Base-by-base conservation (phyloP, 2,113 vertebrate species). In the Zapus hudsonius region DNA sequence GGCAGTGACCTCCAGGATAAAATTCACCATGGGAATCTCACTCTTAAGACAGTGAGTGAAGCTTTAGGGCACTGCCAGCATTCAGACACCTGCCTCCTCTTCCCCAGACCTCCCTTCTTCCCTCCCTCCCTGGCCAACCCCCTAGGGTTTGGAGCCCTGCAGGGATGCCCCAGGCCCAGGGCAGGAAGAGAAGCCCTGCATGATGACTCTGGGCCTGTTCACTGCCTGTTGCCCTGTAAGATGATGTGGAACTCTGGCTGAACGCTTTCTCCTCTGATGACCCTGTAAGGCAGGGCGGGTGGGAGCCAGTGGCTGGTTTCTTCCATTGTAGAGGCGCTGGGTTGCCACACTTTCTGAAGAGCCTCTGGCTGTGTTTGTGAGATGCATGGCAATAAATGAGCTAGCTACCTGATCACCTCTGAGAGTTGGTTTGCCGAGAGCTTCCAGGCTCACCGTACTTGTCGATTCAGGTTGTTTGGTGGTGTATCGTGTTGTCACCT, bases 1-100 rank as follows among this genome's bases (percentile, higher is more conserved):
- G 90, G 93, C 94, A 66, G 84, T 82, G 23, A 91, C 87, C 92
- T 87, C 92, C 89, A 90, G 86, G 86, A 93, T 87, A 61, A 40
- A 94, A 79, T 73, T 87, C 87, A 61, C 55, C n/a, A 66, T 57
- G 20, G 87, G 96, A 84, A 42, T 87, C 95, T 96, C 96, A 82
- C 94, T 95, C 63, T 47, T 61, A 80, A 82, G 72, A 11, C 78
- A 84, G 81, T 36, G 84, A 91, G 78, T 29, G 36, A 91, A 69
- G 82, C 93, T 72, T n/a, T 6, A 73, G 93, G 93, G 92, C 85
- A 69, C 93, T 93, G 95, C 95, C 40, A 2, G 88, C 90, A 78
- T 93, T 92, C 84, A 86, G 94, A 81, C 95, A 84, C 69, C 80
- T 63, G 89, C 94, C 95, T 94, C 95, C 78, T 96, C 92, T 89